Base-by-base conservation (phyloP, 2,888 invertebrate genomes). In the Eledona agricola region DNA sequence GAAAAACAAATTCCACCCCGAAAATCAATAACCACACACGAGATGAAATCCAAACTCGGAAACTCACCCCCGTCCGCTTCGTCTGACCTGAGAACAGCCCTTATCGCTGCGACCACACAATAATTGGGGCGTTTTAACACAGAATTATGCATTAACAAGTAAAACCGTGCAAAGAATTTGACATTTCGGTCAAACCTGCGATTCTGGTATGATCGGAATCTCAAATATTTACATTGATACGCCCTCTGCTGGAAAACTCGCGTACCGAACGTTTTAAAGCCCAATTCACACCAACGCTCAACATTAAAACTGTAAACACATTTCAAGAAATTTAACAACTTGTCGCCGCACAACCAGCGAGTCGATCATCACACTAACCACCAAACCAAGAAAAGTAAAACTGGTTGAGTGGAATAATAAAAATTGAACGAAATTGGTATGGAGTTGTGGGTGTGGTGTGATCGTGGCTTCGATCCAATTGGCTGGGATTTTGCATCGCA, bases 181-280 rank as follows among this genome's bases (percentile, higher is more conserved):
- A 84, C 84, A 84, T 84, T 84, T 84, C 82, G 82, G 83, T 83
- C 83, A 83, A 82, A 83, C 83, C 83, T 83, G 83, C 81, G 78
- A 80, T 80, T 78, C 77, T 71, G 83, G 84, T 81, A 84, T 84
- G 80, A 76, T 69, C 68, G 81, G 84, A 81, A 84, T 84, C 81
- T 80, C 79, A 84, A 83, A 82, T 83, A 84, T 83, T 81, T 80
- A 81, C 80, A 80, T 79, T 79, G 79, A 81, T n/a, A n/a, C n/a
- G n/a, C 80, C 83, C 81, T 81, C 83, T 83, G 71, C 77, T 74
- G 76, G 74, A 71, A 73, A 80, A 80, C 79, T 79, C 80, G 69
- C 72, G 63, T 75, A 78, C 65, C 65, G 16, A 45, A 26, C n/a
- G n/a, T n/a, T n/a, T n/a, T 16, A 2, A 16, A 25, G 16, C 28